These are phyloP conservation scores for Amphilophus citrinellus DNA, from an alignment of 2,113 vertebrate species.

Conservation along the genomic window DNA sequence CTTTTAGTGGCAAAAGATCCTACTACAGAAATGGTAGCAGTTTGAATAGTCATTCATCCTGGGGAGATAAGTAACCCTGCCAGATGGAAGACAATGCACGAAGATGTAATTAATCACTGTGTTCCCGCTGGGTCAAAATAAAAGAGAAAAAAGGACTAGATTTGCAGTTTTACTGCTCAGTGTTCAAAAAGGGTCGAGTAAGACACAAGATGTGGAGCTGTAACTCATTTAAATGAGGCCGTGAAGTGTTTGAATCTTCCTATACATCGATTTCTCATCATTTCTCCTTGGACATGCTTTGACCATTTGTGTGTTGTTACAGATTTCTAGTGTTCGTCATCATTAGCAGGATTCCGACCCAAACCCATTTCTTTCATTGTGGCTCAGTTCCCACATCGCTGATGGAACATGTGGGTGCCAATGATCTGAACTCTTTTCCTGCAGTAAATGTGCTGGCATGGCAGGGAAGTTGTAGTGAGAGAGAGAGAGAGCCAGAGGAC, in stretches of 20 bases:
- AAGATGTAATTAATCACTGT: slow-evolving; percentile 73
- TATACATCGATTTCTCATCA: slow-evolving; percentile 62
- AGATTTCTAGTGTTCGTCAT: slow-evolving; percentile 32
- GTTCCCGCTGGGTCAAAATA: slow-evolving; percentile 66
- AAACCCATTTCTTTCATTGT: neutral
- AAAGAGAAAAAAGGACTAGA: slow-evolving; percentile 43
- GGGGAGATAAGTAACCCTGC: slow-evolving; percentile 71
- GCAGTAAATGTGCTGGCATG: slow-evolving; percentile 50
- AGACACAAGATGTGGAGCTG: slow-evolving; percentile 28
- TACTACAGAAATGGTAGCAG: slow-evolving; percentile 54
- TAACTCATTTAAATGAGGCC: slow-evolving; percentile 60
- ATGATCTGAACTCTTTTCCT: slow-evolving; percentile 40
- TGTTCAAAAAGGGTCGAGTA: slow-evolving; percentile 50
- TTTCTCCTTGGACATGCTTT: slow-evolving; percentile 16
- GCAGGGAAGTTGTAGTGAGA: slow-evolving; percentile 23
- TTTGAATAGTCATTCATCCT: slow-evolving; percentile 70
- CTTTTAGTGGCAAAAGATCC: slow-evolving; percentile 51
- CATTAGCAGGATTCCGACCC: slow-evolving; percentile 29
- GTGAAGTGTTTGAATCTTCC: slow-evolving; percentile 50
- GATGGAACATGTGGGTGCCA: slow-evolving; percentile 32
- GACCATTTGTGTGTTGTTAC: neutral
- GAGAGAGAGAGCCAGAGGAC: slow-evolving; percentile 67
- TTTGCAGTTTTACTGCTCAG: slow-evolving; percentile 59
- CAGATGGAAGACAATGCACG: slow-evolving; percentile 72
- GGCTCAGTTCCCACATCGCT: slow-evolving; percentile 21